phyloP scores from a whole-genome alignment of 1,140 invertebrate genomes.

The Heliconius eleuchia region DNA sequence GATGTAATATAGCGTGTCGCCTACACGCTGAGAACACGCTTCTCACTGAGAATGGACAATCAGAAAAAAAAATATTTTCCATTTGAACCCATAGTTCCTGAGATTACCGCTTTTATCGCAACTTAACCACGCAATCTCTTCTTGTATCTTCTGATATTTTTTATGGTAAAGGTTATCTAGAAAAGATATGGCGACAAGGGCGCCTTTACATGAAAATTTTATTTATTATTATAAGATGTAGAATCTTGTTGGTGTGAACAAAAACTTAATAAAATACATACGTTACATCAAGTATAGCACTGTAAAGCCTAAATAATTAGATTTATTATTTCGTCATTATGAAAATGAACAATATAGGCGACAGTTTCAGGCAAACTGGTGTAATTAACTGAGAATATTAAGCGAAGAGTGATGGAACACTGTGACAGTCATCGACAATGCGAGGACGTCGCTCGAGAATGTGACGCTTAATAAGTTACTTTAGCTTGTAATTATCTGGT shows the following conservation, averaged over 20 bases:
- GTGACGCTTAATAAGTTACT: background rate
- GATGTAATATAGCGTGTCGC: no score
- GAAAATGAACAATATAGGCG: background rate
- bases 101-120: background rate
- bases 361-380: background rate
- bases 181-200: no score
- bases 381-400: constrained; percentile 23
- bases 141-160: no score
- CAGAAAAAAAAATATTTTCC: no score
- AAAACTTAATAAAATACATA: background rate
- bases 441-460: background rate
- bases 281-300: background rate
- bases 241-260: no score
- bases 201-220: no score
- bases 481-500: background rate
- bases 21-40: no score
- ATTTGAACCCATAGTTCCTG: no score
- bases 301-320: background rate
- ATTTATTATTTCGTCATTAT: background rate
- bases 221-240: no score
- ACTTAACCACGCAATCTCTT: no score
- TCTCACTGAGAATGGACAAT: no score
- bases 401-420: constrained; percentile 14
- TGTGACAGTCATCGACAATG: background rate
- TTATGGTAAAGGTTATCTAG: no score